These are phyloP conservation scores for Oncorhynchus masou DNA, from an alignment of 2,113 vertebrate species.

Conservation along the genomic window DNA sequence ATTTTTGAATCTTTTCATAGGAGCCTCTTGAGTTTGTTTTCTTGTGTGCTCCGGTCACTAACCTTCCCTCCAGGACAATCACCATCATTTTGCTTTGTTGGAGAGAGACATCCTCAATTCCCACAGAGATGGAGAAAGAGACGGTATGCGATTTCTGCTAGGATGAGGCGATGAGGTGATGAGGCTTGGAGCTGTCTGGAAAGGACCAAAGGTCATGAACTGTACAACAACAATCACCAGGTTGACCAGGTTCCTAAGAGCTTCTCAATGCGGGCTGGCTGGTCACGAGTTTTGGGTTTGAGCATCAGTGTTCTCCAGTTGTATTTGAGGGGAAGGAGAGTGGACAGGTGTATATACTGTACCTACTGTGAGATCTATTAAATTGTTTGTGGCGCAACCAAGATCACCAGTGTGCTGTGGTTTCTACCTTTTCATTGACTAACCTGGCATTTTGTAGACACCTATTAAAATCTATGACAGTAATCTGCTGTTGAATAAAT, in stretches of 20 bases:
- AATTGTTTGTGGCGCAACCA: too few species aligned
- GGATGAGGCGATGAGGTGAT: slow-evolving; percentile 4
- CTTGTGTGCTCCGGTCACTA: background rate
- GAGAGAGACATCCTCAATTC: slow-evolving; percentile 33
- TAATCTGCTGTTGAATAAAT: too few species aligned
- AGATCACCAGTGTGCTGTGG: too few species aligned
- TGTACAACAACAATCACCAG: slow-evolving; percentile 17
- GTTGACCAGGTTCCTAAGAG: slow-evolving; percentile 25
- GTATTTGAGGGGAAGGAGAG: background rate
- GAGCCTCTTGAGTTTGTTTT: slow-evolving; percentile 13
- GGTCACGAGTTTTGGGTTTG: background rate
- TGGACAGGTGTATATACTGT: too few species aligned
- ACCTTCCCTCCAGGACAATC: background rate
- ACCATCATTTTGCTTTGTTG: slow-evolving; percentile 22
- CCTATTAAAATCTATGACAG: background rate
- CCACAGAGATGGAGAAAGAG: slow-evolving; percentile 2
- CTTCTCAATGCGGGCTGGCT: background rate
- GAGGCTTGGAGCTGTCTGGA: slow-evolving; percentile 3
- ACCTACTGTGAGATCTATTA: too few species aligned
- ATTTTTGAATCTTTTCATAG: background rate
- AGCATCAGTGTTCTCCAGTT: background rate
- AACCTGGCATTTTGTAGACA: background rate
- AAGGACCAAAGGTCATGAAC: slow-evolving; percentile 50
- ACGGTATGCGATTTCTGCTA: slow-evolving; percentile 6
- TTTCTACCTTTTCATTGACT: background rate